Evolutionary conservation across 2,113 vertebrate genomes (phyloP).

Genomic region (Acrocephalus arundinaceus): DNA sequence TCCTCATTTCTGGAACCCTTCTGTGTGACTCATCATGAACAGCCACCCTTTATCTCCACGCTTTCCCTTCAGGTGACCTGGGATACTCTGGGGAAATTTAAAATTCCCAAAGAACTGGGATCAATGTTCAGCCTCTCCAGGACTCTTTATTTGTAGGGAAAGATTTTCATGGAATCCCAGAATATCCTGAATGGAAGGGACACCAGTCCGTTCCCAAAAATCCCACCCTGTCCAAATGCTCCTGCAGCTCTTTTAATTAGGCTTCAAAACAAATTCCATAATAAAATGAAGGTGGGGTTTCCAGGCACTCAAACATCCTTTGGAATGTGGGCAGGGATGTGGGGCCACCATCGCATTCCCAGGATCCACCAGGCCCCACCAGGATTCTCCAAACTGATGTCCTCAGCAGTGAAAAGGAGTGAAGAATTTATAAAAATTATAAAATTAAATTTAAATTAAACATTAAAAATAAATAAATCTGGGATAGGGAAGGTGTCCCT

Average conservation of each 20-base stretch:
- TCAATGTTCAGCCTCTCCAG: accelerated
- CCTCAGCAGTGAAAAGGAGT: neutral
- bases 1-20: neutral
- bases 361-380: neutral
- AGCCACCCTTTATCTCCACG: accelerated
- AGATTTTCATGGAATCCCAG: neutral
- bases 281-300: neutral
- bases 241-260: neutral
- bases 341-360: neutral
- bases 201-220: neutral
- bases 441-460: too few relatives aligned
- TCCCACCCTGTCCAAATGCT: neutral
- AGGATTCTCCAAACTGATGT: neutral
- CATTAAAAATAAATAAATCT: neutral
- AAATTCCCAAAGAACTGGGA: neutral
- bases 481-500: neutral
- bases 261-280: neutral
- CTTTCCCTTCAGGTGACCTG: neutral
- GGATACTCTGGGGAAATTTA: neutral
- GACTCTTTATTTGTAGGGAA: neutral
- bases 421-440: neutral
- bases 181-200: neutral
- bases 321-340: neutral
- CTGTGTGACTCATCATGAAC: neutral
- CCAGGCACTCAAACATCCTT: neutral